Percentiles rank a stretch among this genome's conserved stretches.
Conservation (phyloP, 2,888 invertebrate genomes). For the Sminthurinus aureus region DNA sequence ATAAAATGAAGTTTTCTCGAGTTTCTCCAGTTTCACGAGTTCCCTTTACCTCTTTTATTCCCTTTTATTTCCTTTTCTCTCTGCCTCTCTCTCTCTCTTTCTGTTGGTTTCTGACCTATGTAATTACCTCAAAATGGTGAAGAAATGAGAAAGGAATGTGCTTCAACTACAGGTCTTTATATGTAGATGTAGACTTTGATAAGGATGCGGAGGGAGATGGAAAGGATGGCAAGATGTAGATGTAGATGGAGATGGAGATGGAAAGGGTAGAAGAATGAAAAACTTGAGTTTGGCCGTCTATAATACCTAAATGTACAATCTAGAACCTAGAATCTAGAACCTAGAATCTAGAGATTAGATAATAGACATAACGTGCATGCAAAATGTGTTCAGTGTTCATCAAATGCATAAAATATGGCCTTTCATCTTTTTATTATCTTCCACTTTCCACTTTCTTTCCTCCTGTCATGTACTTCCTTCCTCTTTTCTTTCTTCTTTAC, state of each 20-base stretch:
- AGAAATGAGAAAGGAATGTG: background rate
- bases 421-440: background rate
- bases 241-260: background rate
- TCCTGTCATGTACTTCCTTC: background rate
- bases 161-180: background rate
- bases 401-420: background rate
- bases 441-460: background rate
- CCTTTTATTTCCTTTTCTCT: conserved; percentile 1
- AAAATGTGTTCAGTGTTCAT: background rate
- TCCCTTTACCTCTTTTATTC: background rate
- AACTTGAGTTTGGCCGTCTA: no score
- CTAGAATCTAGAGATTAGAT: no score
- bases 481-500: background rate
- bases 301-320: no score
- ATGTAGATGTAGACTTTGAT: background rate
- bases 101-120: conserved; percentile 1
- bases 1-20: conserved; percentile 14
- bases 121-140: background rate
- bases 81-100: conserved; percentile 1
- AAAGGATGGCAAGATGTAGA: background rate
- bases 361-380: no score
- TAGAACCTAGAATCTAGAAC: no score
- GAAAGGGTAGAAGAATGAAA: background rate
- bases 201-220: background rate
- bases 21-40: background rate